Base-by-base conservation (phyloP, 1,140 invertebrate species). In the Antheraea mylitta region DNA sequence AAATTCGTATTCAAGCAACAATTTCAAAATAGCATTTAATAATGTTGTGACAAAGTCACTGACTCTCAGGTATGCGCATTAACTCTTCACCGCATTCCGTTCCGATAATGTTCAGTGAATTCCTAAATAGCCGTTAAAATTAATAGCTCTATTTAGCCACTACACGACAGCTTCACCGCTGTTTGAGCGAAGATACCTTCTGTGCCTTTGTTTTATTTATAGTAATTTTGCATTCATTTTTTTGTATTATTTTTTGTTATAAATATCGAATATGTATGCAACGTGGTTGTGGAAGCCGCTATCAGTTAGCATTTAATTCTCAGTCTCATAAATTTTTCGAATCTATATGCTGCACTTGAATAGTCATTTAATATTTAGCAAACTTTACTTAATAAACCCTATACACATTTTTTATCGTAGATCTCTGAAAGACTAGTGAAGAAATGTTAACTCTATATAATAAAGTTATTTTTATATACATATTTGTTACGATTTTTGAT, bases 81-180 rank as follows among this genome's bases (percentile, higher is more conserved):
- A 66, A 70, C 59, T 74, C 71, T 64, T 70, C 72, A 62, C 37
- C 53, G 69, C 74, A 76, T 78, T 63, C 53, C 61, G 70, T 68
- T 75, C 64, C 65, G 65, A 73, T 69, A 69, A 66, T 71, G 74
- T 69, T 66, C 45, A 64, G 37, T 59, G 76, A 73, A 79, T 79
- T 76, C 72, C 72, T 72, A 76, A 78, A 72, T 73, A 74, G 42
- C 53, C 42, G 67, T 76, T 74, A 72, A 75, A 78, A 78, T 78
- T 76, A 78, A 78, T 78, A 66, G 71, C 72, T 72, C 66, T 69
- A 70, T 73, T 75, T 74, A 70, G 45, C 64, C 65, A 42, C 62
- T 68, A 59, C 65, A 64, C 18, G 38, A 38, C 45, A 22, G 36
- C 42, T 61, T 22, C 48, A 66, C 60, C 18, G 45, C 64, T 18